These are phyloP conservation scores for Tyto alba DNA, from an alignment of 2,113 vertebrate species.

Conservation along the genomic window DNA sequence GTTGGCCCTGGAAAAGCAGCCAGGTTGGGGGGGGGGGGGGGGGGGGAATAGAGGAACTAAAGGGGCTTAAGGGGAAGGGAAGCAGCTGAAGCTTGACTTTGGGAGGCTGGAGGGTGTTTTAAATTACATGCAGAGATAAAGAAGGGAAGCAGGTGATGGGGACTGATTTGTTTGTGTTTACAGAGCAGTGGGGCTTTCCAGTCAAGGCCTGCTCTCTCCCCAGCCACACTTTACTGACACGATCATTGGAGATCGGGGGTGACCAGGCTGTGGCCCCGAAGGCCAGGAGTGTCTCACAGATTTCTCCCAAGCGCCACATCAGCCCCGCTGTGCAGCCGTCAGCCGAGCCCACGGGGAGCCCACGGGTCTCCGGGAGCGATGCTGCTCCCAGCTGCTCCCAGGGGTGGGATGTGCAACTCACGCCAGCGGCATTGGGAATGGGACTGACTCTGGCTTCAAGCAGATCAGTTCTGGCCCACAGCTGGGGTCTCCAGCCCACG, in stretches of 20 bases:
- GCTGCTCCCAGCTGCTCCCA: neutral
- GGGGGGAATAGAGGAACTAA: conserved; percentile 19
- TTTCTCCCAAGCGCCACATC: neutral
- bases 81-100: conserved; percentile 59
- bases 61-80: conserved; percentile 41
- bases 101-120: conserved; percentile 49
- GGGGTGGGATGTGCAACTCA: neutral
- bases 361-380: accelerated
- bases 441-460: neutral
- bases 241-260: neutral
- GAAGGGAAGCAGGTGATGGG: conserved; percentile 60
- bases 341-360: too few species aligned
- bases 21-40: neutral
- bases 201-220: conserved; percentile 4
- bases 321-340: neutral
- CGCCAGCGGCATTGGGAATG: neutral
- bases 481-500: neutral
- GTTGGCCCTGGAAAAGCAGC: conserved; percentile 34
- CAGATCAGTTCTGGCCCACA: neutral
- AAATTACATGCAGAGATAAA: conserved; percentile 57
- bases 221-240: neutral
- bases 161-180: conserved; percentile 53
- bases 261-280: neutral
- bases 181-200: conserved; percentile 28
- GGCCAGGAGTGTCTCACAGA: neutral